These are phyloP conservation scores for Periophthalmus modestus DNA, from an alignment of 2,113 vertebrate genomes.

Conservation along the genomic window DNA sequence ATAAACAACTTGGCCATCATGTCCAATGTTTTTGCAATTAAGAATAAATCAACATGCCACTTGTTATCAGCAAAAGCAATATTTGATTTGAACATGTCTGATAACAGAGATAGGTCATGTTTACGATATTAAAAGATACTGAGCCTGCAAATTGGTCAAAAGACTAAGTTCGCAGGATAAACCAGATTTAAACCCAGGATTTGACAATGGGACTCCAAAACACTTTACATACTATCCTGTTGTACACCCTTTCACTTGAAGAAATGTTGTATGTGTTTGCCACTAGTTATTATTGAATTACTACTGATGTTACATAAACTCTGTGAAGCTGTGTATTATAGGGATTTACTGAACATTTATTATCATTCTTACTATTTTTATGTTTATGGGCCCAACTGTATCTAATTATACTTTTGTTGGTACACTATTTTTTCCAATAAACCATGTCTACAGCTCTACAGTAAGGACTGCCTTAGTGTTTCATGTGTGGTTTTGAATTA, in stretches of 20 bases:
- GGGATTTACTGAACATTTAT: slow-evolving; percentile 18
- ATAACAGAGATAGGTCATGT: too few relatives aligned
- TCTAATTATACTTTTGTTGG: slow-evolving; percentile 25
- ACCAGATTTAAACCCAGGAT: not conserved
- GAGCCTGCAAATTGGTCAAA: not conserved
- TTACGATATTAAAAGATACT: not conserved
- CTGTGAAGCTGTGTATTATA: slow-evolving; percentile 37
- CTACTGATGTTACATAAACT: slow-evolving; percentile 52
- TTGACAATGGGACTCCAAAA: not conserved
- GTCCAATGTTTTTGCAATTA: too few relatives aligned
- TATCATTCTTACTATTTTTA: slow-evolving; percentile 23
- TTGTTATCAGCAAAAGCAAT: too few relatives aligned
- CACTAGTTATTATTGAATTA: slow-evolving; percentile 45
- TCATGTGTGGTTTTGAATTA: slow-evolving; percentile 32
- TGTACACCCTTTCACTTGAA: slow-evolving; percentile 17
- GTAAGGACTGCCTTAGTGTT: slow-evolving; percentile 1
- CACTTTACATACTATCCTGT: not conserved
- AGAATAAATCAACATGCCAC: too few relatives aligned
- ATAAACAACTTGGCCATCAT: too few relatives aligned
- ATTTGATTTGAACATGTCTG: too few relatives aligned
- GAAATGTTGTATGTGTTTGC: slow-evolving; percentile 8
- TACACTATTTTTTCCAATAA: slow-evolving; percentile 34
- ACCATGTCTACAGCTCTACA: not conserved
- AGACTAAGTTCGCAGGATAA: not conserved
- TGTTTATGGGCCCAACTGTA: slow-evolving; percentile 20